phyloP scores from a whole-genome alignment of 2,888 invertebrate genomes.

The Epinotia demarniana region DNA sequence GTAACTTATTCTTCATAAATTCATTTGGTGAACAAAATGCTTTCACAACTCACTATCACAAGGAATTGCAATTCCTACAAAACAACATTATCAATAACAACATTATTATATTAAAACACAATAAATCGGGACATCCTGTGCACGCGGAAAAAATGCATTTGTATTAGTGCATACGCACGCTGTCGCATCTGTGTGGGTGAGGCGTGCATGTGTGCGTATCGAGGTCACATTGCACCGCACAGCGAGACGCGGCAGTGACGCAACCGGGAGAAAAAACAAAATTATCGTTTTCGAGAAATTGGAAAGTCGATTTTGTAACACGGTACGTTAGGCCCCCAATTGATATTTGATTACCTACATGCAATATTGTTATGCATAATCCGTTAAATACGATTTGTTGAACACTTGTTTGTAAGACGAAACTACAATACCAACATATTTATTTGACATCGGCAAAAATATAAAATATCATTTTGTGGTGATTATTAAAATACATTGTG shows the following conservation, averaged over 20 bases:
- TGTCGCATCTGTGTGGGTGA: conserved; percentile 51
- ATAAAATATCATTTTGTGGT: too few relatives aligned
- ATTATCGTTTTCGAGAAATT: conserved; percentile 45
- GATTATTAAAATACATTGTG: too few relatives aligned
- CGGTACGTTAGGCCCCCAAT: conserved; percentile 35
- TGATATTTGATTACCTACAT: conserved; percentile 30
- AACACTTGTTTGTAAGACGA: background rate
- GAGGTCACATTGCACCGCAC: conserved; percentile 77
- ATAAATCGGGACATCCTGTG: conserved; percentile 65
- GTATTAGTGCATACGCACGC: conserved; percentile 62
- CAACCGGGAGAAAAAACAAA: conserved; percentile 40
- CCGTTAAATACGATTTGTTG: background rate
- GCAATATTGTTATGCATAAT: background rate
- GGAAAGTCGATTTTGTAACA: conserved; percentile 45
- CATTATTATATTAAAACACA: conserved; percentile 53
- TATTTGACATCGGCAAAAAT: background rate
- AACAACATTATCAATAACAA: conserved; percentile 23
- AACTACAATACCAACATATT: background rate
- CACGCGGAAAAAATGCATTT: conserved; percentile 49
- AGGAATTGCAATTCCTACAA: conserved; percentile 14
- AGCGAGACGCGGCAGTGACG: conserved; percentile 54
- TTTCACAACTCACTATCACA: background rate
- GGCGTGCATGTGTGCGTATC: conserved; percentile 67
- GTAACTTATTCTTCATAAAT: background rate
- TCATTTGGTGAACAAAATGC: conserved; percentile 2